Percentiles rank a stretch among this genome's conserved stretches.
phyloP scores from a whole-genome alignment of 2,797 vertebrate species.

The Erithacus rubecula region DNA sequence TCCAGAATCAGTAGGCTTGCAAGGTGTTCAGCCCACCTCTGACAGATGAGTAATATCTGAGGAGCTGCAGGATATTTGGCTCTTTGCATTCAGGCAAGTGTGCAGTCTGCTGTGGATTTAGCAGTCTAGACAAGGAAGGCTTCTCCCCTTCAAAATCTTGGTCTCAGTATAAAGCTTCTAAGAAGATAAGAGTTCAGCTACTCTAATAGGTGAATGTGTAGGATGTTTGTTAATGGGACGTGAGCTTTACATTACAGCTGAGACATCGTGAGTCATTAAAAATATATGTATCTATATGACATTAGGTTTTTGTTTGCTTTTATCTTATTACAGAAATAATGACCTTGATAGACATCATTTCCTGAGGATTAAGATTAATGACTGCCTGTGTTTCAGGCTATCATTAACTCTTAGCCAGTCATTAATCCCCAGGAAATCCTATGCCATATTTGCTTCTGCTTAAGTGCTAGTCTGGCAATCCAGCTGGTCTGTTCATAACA shows the following conservation, averaged over 20 bases:
- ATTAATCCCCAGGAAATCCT: slow-evolving; percentile 62
- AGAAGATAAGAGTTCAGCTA: not conserved
- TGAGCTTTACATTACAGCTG: not conserved
- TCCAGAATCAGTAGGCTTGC: not conserved
- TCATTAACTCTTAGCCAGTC: slow-evolving; percentile 42
- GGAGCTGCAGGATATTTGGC: not conserved
- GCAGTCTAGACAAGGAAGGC: not conserved
- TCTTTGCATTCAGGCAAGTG: not conserved
- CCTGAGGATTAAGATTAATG: slow-evolving; percentile 58
- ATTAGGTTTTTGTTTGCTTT: slow-evolving; percentile 3
- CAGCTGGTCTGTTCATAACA: not conserved
- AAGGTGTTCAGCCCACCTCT: not conserved
- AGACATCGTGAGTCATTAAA: not conserved
- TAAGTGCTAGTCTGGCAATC: slow-evolving; percentile 37
- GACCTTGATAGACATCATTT: slow-evolving; percentile 48
- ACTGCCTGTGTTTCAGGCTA: slow-evolving; percentile 6
- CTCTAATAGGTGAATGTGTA: not conserved
- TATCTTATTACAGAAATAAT: slow-evolving; percentile 29
- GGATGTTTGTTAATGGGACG: not conserved
- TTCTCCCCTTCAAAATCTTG: not conserved
- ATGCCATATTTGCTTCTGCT: slow-evolving; percentile 41
- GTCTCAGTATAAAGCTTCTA: not conserved
- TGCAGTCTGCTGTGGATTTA: not conserved
- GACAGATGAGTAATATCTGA: not conserved
- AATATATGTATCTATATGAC: not conserved